Evolutionary conservation across 2,113 vertebrate genomes (phyloP).

Genomic region (Benitochromis conjunctus): DNA sequence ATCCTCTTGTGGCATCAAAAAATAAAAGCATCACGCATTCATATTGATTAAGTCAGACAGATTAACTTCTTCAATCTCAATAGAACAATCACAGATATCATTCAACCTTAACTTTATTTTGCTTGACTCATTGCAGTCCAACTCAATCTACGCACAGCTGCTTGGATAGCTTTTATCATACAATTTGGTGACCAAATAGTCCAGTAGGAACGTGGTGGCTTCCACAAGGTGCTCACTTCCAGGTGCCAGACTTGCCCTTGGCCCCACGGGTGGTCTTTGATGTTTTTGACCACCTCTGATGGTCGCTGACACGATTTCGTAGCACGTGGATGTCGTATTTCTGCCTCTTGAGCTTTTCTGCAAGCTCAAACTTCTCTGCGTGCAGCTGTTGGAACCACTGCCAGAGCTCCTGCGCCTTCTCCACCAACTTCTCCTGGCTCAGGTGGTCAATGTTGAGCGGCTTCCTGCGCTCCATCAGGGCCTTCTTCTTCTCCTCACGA

Average conservation of each 20-base stretch:
- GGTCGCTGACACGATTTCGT: constrained; percentile 89
- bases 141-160: background rate
- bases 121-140: background rate
- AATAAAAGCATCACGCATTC: background rate
- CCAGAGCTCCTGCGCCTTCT: constrained; percentile 90
- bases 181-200: background rate
- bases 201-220: background rate
- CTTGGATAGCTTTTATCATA: background rate
- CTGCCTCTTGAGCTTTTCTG: constrained; percentile 91
- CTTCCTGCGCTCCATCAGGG: constrained; percentile 71
- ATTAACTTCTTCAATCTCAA: background rate
- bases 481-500: constrained; percentile 79
- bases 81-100: background rate
- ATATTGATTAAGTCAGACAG: background rate
- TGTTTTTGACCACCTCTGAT: constrained; percentile 86
- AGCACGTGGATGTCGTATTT: constrained; percentile 94
- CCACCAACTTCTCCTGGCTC: constrained; percentile 76
- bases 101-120: background rate
- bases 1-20: background rate
- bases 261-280: constrained; percentile 62
- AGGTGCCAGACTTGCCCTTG: constrained; percentile 70
- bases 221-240: constrained; percentile 58
- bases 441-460: constrained; percentile 79
- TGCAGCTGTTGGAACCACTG: constrained; percentile 85
- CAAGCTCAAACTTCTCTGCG: constrained; percentile 90